phyloP scores from a whole-genome alignment of 2,888 invertebrate genomes.

The Lydus trimaculatus region DNA sequence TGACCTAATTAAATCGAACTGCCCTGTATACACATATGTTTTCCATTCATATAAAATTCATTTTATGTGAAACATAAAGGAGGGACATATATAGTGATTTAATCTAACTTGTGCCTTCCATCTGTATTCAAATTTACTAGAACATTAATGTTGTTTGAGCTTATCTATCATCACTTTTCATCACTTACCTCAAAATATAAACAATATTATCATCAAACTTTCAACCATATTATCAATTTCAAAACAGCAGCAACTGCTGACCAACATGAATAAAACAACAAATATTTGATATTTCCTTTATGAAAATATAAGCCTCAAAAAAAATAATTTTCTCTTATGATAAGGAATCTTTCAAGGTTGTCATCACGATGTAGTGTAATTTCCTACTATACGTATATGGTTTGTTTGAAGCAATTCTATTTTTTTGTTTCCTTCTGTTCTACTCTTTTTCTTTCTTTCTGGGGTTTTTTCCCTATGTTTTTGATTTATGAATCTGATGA shows the following conservation, averaged over 20 bases:
- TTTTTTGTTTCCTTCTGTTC: background rate
- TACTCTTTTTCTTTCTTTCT: background rate
- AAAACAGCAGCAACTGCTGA: too few species aligned
- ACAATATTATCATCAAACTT: background rate
- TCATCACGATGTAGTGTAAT: background rate
- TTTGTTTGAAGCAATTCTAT: background rate
- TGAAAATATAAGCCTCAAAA: background rate
- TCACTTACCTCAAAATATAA: slow-evolving; percentile 15
- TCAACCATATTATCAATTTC: background rate
- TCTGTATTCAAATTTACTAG: slow-evolving; percentile 29
- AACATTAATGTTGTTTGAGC: slow-evolving; percentile 23
- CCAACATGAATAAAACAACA: background rate
- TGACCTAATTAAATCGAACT: background rate
- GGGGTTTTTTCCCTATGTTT: too few species aligned
- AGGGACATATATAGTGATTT: background rate
- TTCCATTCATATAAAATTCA: slow-evolving; percentile 1
- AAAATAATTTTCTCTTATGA: background rate
- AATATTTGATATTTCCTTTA: background rate
- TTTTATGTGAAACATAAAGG: background rate
- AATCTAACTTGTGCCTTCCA: slow-evolving; percentile 24
- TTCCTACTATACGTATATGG: background rate
- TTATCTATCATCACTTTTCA: slow-evolving; percentile 21
- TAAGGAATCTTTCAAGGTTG: background rate
- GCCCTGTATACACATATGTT: background rate
- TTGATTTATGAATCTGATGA: slow-evolving; percentile 1